Conservation (phyloP, 2,797 vertebrate genomes). For the Neomorphus geoffroyi region DNA sequence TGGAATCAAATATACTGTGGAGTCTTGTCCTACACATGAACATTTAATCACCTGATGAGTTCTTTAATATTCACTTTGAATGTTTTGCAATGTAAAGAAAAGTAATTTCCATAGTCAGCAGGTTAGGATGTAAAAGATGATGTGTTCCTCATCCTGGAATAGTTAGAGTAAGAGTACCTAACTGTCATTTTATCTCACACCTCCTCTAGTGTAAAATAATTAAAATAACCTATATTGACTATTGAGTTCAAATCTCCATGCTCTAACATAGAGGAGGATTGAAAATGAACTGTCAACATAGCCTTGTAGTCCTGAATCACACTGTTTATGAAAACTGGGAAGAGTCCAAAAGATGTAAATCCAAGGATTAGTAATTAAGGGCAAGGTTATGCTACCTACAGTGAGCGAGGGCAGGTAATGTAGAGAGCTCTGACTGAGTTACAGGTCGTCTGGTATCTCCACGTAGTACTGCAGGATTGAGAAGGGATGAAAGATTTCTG, state of each 20-base stretch:
- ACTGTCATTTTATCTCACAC: neutral
- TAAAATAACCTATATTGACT: neutral
- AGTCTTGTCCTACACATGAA: neutral
- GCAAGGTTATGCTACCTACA: neutral
- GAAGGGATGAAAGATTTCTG: neutral
- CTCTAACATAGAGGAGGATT: neutral
- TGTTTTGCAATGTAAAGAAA: neutral
- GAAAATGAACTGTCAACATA: neutral
- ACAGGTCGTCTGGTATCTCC: neutral
- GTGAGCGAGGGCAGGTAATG: neutral
- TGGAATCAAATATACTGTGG: neutral
- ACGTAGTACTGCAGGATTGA: neutral
- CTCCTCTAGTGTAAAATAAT: neutral
- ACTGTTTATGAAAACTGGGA: neutral
- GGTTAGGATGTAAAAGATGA: neutral
- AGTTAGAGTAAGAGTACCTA: neutral
- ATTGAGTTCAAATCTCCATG: neutral
- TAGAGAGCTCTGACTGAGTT: neutral
- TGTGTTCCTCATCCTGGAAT: neutral
- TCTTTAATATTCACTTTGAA: neutral
- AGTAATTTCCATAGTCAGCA: neutral
- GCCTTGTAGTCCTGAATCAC: neutral
- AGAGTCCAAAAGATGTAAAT: neutral
- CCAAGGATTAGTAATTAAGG: neutral
- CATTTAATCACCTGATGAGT: neutral